Evolutionary conservation across 2,113 vertebrate species (phyloP), one percentile per base, ranked within the genome.

Genomic region (Sander vitreus): DNA sequence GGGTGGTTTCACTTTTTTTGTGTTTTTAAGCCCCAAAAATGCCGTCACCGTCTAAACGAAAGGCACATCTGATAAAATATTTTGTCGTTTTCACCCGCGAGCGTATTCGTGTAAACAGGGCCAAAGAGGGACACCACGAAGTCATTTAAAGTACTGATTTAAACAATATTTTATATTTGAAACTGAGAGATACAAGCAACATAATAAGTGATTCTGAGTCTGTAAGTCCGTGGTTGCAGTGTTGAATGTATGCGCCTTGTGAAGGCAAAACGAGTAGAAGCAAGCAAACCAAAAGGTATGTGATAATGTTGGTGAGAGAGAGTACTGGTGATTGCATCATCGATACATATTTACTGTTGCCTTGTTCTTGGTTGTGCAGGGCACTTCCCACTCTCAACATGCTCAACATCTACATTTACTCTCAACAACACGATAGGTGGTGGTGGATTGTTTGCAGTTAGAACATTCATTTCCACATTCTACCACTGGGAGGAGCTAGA

Each of bases 401-500:
- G 21, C n/a, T n/a, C n/a, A n/a, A n/a, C 36, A 25, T 21, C 19
- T 19, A 21, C 8, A 64, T 70, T 8, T 48, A 14, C 5, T 21
- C 39, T 50, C 3, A 27, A 2, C 2, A 66, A 62, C 39, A 63
- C 23, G 0, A 80, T 1, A 25, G 10, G 43, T 45, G 21, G 2
- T 77, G 14, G 13, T 36, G 36, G 3, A 65, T 10, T 3, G 16
- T 71, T 51, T 48, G 15, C 12, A 7, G n/a, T 70, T 68, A 1
- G 2, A 33, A 55, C 6, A 21, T 67, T n/a, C 0, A 0, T 76
- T 87, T 43, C 64, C 45, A 36, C 19, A 7, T 33, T 23, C 16
- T 6, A 59, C 91, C 96, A 93, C 94, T 92, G 83, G 95, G 91
- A 91, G 96, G 95, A 76, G 85, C 87, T 89, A 83, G 90, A 96